Evolutionary conservation across 1,140 invertebrate species (phyloP), one percentile per base, ranked within the genome.

Genomic region (Drosophila paulistorum): DNA sequence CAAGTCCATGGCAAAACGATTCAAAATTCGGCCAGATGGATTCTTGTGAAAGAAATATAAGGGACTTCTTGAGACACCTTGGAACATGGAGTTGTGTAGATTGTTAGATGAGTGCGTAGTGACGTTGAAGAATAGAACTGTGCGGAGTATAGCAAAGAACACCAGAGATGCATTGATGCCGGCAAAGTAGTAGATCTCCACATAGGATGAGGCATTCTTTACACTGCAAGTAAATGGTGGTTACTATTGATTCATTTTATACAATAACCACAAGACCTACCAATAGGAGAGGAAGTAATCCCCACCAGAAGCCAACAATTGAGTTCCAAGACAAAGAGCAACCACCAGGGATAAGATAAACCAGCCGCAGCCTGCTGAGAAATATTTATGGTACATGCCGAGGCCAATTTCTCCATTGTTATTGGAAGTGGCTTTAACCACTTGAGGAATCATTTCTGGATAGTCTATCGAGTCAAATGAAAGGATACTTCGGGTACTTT

Each of bases 1-100:
- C 82, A 96, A 94, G 77, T 97, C 96, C 91, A 96, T 96, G 0
- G 96, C 95, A 75, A 97, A 97, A 39, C 96, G 91, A 89, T 96
- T 96, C 1, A 96, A 82, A 48, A 96, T 96, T 57, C 95, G 91
- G 6, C 96, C 96, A 17, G 94, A 95, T 1, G 96, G 95, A 90
- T 96, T 97, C 0, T 93, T 94, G 69, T 97, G 96, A 74, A 97
- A 98, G 84, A 97, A 98, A 62, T 94, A 91, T 94, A 97, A 96
- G 2, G 95, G 93, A 2, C 94, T 93, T 33, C 93, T 84, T 11
- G 81, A 71, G 2, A 89, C 41, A 4, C 85, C 85, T n/a, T 67
- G 65, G 57, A 90, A 89, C 77, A 89, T 81, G 17, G 65, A 26
- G 13, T 89, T 82, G 11, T 89, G 84, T 9, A 89, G 10, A 14